Conservation (phyloP, 2,888 invertebrate species). For the Odiellus spinosus region DNA sequence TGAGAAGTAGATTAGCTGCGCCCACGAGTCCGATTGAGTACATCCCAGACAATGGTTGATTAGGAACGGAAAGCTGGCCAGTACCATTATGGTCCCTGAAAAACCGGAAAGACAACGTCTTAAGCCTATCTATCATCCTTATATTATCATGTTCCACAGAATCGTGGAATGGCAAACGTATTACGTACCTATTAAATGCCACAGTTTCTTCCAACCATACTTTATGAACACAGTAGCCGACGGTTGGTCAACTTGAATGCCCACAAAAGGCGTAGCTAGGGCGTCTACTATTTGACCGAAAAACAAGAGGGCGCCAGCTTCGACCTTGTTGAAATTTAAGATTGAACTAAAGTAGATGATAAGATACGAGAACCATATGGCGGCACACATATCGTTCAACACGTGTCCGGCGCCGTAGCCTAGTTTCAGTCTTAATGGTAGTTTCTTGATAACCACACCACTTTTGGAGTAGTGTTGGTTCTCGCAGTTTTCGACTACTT, state of each 20-base stretch:
- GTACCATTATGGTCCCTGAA: conserved; percentile 55
- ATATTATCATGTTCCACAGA: too few species aligned
- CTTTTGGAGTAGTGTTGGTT: background rate
- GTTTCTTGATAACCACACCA: background rate
- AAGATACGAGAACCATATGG: conserved; percentile 80
- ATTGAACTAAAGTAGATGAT: conserved; percentile 18
- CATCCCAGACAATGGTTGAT: conserved; percentile 61
- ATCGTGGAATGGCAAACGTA: too few species aligned
- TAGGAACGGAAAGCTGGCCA: conserved; percentile 68
- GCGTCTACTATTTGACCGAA: conserved; percentile 58
- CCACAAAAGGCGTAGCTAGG: conserved; percentile 70
- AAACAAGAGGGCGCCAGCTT: conserved; percentile 22
- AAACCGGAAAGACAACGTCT: conserved; percentile 19
- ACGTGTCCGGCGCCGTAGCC: conserved; percentile 69
- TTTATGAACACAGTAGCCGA: conserved; percentile 30
- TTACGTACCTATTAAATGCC: conserved; percentile 32
- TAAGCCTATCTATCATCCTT: background rate
- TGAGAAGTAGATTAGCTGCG: conserved; percentile 55
- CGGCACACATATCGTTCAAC: conserved; percentile 78
- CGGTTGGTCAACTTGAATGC: conserved; percentile 60
- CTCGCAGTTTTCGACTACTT: background rate
- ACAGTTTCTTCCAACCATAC: conserved; percentile 36
- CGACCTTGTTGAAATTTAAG: conserved; percentile 9
- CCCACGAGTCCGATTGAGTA: conserved; percentile 44
- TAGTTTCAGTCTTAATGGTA: conserved; percentile 24